These are phyloP conservation scores for Operophtera brumata DNA, from an alignment of 2,888 invertebrate species.

Conservation along the genomic window DNA sequence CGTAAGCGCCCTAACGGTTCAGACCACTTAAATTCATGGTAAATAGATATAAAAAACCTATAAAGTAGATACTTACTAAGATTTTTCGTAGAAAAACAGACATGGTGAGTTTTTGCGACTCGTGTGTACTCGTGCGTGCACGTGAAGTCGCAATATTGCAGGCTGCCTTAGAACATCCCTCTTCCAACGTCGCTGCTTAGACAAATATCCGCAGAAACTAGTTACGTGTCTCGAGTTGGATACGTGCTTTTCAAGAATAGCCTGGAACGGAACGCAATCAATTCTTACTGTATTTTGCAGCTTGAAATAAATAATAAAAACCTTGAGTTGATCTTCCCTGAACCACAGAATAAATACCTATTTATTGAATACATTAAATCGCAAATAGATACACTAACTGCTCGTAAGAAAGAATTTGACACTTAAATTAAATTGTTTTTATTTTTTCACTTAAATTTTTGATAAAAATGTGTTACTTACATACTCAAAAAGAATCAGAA, in stretches of 20 bases:
- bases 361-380: too few relatives aligned
- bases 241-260: constrained; percentile 47
- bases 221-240: constrained; percentile 68
- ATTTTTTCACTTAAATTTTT: too few relatives aligned
- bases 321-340: not conserved
- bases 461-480: too few relatives aligned
- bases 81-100: not conserved
- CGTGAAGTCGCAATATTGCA: constrained; percentile 14
- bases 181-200: constrained; percentile 69
- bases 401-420: too few relatives aligned
- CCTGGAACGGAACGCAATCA: not conserved
- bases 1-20: too few relatives aligned
- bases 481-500: too few relatives aligned
- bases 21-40: not conserved
- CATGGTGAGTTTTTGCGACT: not conserved
- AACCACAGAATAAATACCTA: too few relatives aligned
- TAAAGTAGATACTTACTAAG: not conserved
- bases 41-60: too few relatives aligned
- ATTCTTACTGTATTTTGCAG: not conserved
- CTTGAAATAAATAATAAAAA: not conserved
- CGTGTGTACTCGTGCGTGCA: not conserved
- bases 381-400: too few relatives aligned
- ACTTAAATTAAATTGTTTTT: too few relatives aligned
- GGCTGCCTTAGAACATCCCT: constrained; percentile 49
- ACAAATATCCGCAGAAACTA: constrained; percentile 76